These are phyloP conservation scores for Helicolenus hilgendorfi DNA, from an alignment of 2,797 vertebrate species.

Conservation along the genomic window DNA sequence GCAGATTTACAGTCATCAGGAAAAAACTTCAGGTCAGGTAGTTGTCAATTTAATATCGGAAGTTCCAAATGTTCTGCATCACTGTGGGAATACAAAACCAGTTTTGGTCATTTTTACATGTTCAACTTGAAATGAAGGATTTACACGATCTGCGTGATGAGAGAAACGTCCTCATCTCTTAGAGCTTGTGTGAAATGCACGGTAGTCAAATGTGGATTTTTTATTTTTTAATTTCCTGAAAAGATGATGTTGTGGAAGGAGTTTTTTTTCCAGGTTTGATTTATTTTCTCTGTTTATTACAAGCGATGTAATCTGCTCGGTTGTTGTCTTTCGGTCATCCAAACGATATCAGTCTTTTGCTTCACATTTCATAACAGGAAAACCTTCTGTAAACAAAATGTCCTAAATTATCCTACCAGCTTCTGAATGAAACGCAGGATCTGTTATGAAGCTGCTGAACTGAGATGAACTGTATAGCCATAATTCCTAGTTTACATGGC, in stretches of 20 bases:
- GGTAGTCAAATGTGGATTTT: not conserved
- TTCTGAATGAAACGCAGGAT: not conserved
- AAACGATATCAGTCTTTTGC: not conserved
- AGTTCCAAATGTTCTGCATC: not conserved
- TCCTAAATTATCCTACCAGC: not conserved
- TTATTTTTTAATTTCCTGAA: not conserved
- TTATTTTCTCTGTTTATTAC: not conserved
- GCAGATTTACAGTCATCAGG: conserved; percentile 8
- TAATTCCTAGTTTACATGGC: too few species aligned
- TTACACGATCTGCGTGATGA: not conserved
- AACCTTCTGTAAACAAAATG: not conserved
- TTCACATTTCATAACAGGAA: not conserved
- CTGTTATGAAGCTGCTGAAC: not conserved
- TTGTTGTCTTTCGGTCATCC: not conserved
- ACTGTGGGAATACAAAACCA: not conserved
- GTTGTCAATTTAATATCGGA: conserved; percentile 11
- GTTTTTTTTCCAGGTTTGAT: not conserved
- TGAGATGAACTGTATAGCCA: not conserved
- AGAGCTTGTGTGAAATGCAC: conserved; percentile 1
- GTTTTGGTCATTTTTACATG: conserved; percentile 19
- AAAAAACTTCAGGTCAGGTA: conserved; percentile 10
- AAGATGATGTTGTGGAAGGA: not conserved
- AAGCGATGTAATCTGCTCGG: not conserved
- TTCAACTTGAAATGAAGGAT: not conserved
- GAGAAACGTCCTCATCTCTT: conserved; percentile 2